Evolutionary conservation across 2,888 invertebrate genomes (phyloP).

Genomic region (Diarsia rubi): DNA sequence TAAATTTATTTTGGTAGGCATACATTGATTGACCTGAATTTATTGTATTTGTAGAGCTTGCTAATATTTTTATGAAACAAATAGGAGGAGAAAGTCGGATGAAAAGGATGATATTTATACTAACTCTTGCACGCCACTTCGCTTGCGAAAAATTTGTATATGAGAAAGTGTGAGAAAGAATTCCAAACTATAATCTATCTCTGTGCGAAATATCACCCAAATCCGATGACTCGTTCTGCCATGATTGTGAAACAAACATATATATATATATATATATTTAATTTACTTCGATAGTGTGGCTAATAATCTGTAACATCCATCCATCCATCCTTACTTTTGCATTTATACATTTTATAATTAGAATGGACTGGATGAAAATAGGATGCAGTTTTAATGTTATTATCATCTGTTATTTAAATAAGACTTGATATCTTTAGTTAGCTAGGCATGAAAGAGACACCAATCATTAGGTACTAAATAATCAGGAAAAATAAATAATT

Average conservation of each 20-base stretch:
- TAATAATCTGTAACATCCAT: no score
- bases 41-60: neutral
- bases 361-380: neutral
- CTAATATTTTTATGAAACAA: neutral
- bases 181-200: no score
- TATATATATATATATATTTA: no score
- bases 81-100: neutral
- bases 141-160: no score
- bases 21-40: neutral
- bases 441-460: neutral
- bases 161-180: no score
- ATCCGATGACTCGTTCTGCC: no score
- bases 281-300: no score
- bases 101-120: neutral
- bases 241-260: no score
- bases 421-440: neutral
- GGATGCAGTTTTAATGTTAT: neutral
- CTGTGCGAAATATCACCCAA: no score
- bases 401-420: neutral
- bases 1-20: slow-evolving; percentile 29
- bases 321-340: no score
- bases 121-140: no score
- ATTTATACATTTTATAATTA: no score
- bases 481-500: neutral
- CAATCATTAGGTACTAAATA: neutral